Conservation (phyloP, 1,140 invertebrate species). For the Mamestra configurata region DNA sequence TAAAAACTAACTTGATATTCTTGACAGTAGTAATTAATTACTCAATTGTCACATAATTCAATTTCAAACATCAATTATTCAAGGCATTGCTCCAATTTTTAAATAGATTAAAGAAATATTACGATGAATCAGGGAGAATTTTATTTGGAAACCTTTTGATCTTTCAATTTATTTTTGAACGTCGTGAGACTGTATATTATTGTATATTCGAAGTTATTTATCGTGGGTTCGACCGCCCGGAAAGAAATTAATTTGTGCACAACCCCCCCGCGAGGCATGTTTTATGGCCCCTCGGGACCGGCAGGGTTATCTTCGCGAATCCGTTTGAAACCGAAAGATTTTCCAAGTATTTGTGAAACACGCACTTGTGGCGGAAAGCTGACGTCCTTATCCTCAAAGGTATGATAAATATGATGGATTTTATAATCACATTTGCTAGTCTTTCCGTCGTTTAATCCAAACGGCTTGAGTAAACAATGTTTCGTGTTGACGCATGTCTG, state of each 20-base stretch:
- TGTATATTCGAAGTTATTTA: slow-evolving; percentile 19
- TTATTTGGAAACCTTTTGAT: background rate
- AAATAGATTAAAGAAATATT: slow-evolving; percentile 9
- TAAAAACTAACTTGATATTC: no score
- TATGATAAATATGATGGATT: slow-evolving; percentile 1
- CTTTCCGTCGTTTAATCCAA: background rate
- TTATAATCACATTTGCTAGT: slow-evolving; percentile 1
- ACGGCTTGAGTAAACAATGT: background rate
- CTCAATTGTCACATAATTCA: slow-evolving; percentile 6
- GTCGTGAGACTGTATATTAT: background rate
- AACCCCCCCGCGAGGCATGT: slow-evolving; percentile 10
- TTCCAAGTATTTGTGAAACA: background rate
- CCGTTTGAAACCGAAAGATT: slow-evolving; percentile 22
- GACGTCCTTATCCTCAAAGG: background rate
- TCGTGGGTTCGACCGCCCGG: slow-evolving; percentile 31
- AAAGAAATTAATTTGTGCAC: slow-evolving; percentile 39
- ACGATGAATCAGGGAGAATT: slow-evolving; percentile 21
- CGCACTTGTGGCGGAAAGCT: background rate
- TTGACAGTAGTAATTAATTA: no score
- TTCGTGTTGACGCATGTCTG: slow-evolving; percentile 15
- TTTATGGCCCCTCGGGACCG: slow-evolving; percentile 28
- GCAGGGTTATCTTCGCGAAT: background rate
- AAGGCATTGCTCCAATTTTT: background rate
- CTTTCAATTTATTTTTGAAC: slow-evolving; percentile 19
- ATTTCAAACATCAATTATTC: slow-evolving; percentile 33